A percentile compares a stretch with the other conserved stretches of the same genome.
These are phyloP conservation scores for Urocynchramus pylzowi DNA, from an alignment of 2,113 vertebrate genomes.

Conservation along the genomic window DNA sequence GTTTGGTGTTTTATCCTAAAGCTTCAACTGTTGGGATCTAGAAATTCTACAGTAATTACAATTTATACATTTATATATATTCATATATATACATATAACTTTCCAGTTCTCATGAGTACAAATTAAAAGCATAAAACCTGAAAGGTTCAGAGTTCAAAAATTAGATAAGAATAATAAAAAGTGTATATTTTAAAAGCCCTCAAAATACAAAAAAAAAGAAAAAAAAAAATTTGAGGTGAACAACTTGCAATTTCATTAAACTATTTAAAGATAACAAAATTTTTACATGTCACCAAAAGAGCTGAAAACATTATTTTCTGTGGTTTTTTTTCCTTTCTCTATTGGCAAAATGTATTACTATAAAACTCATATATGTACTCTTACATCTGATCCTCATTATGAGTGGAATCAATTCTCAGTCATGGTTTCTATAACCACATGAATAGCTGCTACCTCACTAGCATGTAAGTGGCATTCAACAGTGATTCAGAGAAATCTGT, in stretches of 20 bases:
- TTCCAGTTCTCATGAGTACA: not conserved
- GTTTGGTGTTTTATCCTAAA: not conserved
- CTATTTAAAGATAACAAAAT: not conserved
- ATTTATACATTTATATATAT: too few species aligned
- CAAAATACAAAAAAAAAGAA: not conserved
- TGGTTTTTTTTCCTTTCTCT: not conserved
- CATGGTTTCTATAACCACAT: not conserved
- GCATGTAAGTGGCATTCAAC: not conserved
- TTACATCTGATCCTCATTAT: slow-evolving; percentile 23
- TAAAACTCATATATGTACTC: not conserved
- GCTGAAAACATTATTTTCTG: not conserved
- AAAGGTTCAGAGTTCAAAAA: not conserved
- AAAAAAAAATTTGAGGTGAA: not conserved
- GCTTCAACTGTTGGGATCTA: not conserved
- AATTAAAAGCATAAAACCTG: not conserved
- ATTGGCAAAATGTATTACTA: not conserved
- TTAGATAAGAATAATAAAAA: not conserved
- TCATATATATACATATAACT: not conserved
- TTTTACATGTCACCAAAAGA: not conserved
- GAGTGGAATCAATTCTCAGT: not conserved
- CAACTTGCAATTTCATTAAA: not conserved
- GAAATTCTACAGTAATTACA: not conserved
- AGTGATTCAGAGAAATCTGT: not conserved
- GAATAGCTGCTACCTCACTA: not conserved
- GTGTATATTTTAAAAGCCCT: not conserved